A percentile compares a stretch with the other conserved stretches of the same genome.
phyloP scores from a whole-genome alignment of 2,113 vertebrate genomes.

The Onychorhynchus coronatus region DNA sequence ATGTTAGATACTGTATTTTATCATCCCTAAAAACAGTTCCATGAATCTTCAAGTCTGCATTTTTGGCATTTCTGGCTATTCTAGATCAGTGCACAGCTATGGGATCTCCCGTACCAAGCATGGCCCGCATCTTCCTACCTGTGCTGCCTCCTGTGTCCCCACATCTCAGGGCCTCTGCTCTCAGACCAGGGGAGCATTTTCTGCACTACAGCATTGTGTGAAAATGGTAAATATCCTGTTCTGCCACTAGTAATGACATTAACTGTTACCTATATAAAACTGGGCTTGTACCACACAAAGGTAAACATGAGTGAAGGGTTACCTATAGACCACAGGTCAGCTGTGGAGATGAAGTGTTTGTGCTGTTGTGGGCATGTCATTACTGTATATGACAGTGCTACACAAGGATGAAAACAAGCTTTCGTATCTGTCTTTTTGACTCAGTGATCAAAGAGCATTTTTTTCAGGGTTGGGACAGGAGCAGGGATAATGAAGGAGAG shows the following conservation, averaged over 20 bases:
- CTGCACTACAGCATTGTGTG: background rate
- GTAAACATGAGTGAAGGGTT: background rate
- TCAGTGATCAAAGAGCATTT: background rate
- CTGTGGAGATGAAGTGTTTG: no score
- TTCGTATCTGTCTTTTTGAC: accelerated
- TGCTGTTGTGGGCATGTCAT: background rate
- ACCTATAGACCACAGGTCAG: accelerated
- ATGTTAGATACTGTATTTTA: background rate
- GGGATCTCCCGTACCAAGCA: background rate
- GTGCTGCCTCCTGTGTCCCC: accelerated
- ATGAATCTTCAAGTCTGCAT: accelerated
- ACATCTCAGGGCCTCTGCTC: background rate
- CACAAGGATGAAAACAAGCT: background rate
- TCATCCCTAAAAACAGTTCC: background rate
- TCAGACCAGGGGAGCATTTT: accelerated
- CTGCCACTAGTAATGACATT: accelerated
- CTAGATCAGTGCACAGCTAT: background rate
- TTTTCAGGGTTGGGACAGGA: background rate
- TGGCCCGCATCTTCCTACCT: no score
- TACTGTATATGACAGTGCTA: background rate
- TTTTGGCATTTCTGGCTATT: background rate
- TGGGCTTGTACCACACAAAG: background rate
- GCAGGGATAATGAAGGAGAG: background rate
- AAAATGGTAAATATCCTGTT: background rate
- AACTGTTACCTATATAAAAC: accelerated